Evolutionary conservation across 2,797 vertebrate genomes (phyloP).

Genomic region (Bovichtus diacanthus): DNA sequence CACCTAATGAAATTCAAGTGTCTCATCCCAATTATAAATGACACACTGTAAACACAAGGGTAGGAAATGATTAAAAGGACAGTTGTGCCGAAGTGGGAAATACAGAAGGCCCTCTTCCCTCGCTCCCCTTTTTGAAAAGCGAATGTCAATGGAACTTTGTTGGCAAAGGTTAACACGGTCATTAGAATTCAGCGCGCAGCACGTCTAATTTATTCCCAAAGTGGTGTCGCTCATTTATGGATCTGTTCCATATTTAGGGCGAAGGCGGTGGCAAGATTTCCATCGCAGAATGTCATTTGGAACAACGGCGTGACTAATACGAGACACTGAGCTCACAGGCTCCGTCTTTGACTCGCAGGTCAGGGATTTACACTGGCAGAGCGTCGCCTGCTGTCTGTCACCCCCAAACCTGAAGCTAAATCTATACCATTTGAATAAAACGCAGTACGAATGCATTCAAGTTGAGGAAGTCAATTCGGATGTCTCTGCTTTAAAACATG

Average conservation of each 20-base stretch:
- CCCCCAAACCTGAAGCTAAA: background rate
- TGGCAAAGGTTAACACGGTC: constrained; percentile 72
- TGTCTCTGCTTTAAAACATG: background rate
- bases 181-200: constrained; percentile 72
- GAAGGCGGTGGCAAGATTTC: constrained; percentile 36
- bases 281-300: constrained; percentile 40
- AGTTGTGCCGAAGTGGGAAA: constrained; percentile 53
- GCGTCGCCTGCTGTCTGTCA: constrained; percentile 3
- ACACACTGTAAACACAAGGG: constrained; percentile 58
- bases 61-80: constrained; percentile 62
- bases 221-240: constrained; percentile 62
- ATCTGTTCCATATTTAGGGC: constrained; percentile 55
- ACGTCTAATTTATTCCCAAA: constrained; percentile 73
- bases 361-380: constrained; percentile 11
- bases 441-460: background rate
- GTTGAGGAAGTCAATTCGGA: background rate
- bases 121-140: constrained; percentile 40
- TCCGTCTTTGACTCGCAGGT: constrained; percentile 44
- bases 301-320: constrained; percentile 32
- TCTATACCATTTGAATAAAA: constrained; percentile 20
- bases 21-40: constrained; percentile 70
- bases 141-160: constrained; percentile 73
- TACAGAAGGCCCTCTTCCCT: constrained; percentile 24
- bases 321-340: constrained; percentile 15
- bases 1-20: constrained; percentile 62